Evolutionary conservation across 2,113 vertebrate genomes (phyloP).

Genomic region (Sminthopsis crassicaudata): DNA sequence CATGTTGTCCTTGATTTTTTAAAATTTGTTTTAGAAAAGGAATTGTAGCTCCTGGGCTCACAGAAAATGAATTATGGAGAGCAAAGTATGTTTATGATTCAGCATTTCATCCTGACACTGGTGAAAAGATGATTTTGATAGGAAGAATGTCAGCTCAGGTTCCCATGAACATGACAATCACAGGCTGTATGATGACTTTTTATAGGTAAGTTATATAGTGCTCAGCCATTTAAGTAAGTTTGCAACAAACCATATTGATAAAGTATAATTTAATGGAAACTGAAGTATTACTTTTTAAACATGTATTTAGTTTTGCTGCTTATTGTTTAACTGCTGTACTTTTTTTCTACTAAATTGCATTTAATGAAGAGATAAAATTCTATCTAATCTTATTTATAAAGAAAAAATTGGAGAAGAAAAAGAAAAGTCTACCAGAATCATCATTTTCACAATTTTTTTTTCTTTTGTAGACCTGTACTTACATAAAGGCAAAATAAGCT

Average conservation of each 20-base stretch:
- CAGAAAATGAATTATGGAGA: constrained; percentile 96
- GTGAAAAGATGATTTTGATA: constrained; percentile 98
- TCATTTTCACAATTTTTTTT: not conserved
- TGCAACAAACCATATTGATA: not conserved
- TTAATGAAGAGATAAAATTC: constrained; percentile 44
- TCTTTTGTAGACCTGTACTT: not conserved
- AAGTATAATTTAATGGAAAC: not conserved
- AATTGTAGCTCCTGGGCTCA: constrained; percentile 90
- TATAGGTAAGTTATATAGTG: constrained; percentile 88
- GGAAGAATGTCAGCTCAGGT: constrained; percentile 99
- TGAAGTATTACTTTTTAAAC: not conserved
- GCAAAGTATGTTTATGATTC: constrained; percentile 98
- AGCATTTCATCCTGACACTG: constrained; percentile 97
- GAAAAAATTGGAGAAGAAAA: constrained; percentile 44
- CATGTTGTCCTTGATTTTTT: not conserved
- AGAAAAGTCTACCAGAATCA: constrained; percentile 28
- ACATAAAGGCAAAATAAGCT: rapidly evolving
- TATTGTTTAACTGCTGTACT: not conserved
- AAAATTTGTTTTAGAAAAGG: constrained; percentile 87
- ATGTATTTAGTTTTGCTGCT: not conserved
- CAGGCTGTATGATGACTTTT: constrained; percentile 99
- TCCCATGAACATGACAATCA: constrained; percentile 99
- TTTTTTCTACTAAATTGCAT: not conserved
- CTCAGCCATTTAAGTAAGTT: not conserved
- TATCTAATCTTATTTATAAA: constrained; percentile 43